Evolutionary conservation across 2,113 vertebrate genomes (phyloP), one percentile per base, ranked within the genome.

Genomic region (Embiotoca jacksoni): DNA sequence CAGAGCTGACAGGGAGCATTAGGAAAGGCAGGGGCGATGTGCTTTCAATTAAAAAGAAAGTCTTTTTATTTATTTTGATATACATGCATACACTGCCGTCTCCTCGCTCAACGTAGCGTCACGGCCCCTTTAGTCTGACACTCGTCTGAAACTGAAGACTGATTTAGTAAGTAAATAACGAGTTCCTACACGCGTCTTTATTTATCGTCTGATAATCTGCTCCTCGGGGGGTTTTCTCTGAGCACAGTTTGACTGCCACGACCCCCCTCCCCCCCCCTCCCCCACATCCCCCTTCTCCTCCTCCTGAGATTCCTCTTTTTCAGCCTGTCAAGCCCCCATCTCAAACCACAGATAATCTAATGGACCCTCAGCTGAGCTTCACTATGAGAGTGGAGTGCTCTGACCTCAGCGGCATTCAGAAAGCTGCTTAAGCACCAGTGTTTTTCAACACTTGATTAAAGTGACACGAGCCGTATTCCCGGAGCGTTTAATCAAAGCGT

Each of bases 401-500:
- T 73, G 87, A 82, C 84, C 83, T 87, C 75, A 31, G 36, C 82
- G 60, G n/a, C 71, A 41, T 81, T 74, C 73, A 46, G 63, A 74
- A 76, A 84, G 56, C 65, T 58, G 59, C 83, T 84, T 54, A 61
- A 84, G 76, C 75, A 36, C 35, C 46, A 1, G 65, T 77, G 77
- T 88, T 87, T 86, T 83, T 78, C 71, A 59, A 59, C 82, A 80
- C 88, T 86, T 83, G 88, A 83, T 88, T 88, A 87, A 83, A 82
- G 52, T 80, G 82, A 84, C 80, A 80, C 0, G 0, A 56, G 57
- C 57, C 10, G 44, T 52, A 50, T 72, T 84, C 62, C 62, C 63
- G 6, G 49, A 81, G 72, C 4, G 59, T 53, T 59, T 82, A 72
- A 87, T 88, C 79, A 84, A 81, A 86, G 83, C 49, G 14, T 86